Evolutionary conservation across 2,888 invertebrate species (phyloP).

Genomic region (Rhopalosiphum nymphaeae): DNA sequence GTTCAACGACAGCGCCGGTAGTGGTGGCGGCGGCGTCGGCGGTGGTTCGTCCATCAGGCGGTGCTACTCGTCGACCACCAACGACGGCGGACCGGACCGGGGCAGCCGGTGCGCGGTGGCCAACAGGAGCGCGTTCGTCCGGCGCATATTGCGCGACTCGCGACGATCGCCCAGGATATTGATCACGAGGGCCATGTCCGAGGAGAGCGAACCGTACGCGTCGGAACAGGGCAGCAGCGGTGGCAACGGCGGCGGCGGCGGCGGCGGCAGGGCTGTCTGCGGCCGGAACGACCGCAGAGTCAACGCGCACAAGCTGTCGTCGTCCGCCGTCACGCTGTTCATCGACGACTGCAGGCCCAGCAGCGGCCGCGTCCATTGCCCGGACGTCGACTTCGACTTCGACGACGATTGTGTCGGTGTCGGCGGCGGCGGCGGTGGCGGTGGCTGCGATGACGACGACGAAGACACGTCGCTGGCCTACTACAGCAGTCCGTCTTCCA

Average conservation of each 20-base stretch:
- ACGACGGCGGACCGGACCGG: not conserved
- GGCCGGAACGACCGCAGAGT: slow-evolving; percentile 52
- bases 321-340: slow-evolving; percentile 66
- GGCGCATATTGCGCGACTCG: slow-evolving; percentile 67
- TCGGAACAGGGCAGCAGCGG: slow-evolving; percentile 66
- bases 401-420: slow-evolving; percentile 36
- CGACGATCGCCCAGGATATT: slow-evolving; percentile 79
- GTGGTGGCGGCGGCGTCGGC: not conserved
- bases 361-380: not conserved
- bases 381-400: slow-evolving; percentile 25
- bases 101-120: slow-evolving; percentile 46
- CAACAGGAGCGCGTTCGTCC: slow-evolving; percentile 69
- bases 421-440: not conserved
- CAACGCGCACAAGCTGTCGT: slow-evolving; percentile 64
- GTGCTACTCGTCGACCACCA: slow-evolving; percentile 48
- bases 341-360: slow-evolving; percentile 60
- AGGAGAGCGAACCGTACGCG: slow-evolving; percentile 75
- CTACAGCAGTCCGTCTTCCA: slow-evolving; percentile 52
- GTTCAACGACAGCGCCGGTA: not conserved
- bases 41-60: slow-evolving; percentile 18
- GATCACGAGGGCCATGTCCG: slow-evolving; percentile 81
- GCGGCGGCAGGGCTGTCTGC: slow-evolving; percentile 62
- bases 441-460: not conserved
- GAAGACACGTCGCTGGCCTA: slow-evolving; percentile 34
- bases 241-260: no score